phyloP scores from a whole-genome alignment of 2,888 invertebrate genomes.

The Noctuana brunneofusca region DNA sequence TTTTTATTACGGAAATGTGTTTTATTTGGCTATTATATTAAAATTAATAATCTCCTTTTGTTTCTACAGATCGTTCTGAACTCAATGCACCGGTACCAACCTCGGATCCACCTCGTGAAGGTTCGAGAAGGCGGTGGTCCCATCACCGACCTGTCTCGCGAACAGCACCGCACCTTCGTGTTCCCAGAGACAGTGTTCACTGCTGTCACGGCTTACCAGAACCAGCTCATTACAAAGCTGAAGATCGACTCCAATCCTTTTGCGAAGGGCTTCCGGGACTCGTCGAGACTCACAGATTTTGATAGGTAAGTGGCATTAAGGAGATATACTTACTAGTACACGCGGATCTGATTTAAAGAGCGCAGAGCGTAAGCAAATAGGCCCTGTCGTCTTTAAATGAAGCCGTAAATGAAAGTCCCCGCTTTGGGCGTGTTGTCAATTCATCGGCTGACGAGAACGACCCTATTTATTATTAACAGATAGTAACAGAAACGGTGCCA shows the following conservation, averaged over 20 bases:
- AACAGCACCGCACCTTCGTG: conserved; percentile 96
- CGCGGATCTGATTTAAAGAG: too few relatives aligned
- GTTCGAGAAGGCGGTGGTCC: conserved; percentile 84
- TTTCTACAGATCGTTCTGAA: conserved; percentile 96
- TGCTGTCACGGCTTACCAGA: conserved; percentile 99
- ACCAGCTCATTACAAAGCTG: conserved; percentile 98
- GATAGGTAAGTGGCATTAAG: conserved; percentile 85
- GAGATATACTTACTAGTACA: too few relatives aligned
- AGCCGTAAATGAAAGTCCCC: too few relatives aligned
- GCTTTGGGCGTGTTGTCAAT: too few relatives aligned
- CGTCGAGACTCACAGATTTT: conserved; percentile 95
- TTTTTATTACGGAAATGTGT: too few relatives aligned
- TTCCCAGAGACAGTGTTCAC: conserved; percentile 99
- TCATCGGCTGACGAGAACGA: too few relatives aligned
- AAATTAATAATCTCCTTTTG: not conserved
- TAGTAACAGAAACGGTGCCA: too few relatives aligned
- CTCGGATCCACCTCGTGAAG: conserved; percentile 97
- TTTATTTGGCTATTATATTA: too few relatives aligned
- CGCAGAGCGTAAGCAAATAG: too few relatives aligned
- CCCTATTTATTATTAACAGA: too few relatives aligned
- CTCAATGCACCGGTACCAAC: conserved; percentile 99
- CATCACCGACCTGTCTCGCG: conserved; percentile 93
- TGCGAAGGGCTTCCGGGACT: conserved; percentile 98
- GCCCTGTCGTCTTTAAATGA: too few relatives aligned
- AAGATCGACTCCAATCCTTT: conserved; percentile 99